These are phyloP conservation scores for Phalera bucephala DNA, from an alignment of 2,888 invertebrate genomes.

Conservation along the genomic window DNA sequence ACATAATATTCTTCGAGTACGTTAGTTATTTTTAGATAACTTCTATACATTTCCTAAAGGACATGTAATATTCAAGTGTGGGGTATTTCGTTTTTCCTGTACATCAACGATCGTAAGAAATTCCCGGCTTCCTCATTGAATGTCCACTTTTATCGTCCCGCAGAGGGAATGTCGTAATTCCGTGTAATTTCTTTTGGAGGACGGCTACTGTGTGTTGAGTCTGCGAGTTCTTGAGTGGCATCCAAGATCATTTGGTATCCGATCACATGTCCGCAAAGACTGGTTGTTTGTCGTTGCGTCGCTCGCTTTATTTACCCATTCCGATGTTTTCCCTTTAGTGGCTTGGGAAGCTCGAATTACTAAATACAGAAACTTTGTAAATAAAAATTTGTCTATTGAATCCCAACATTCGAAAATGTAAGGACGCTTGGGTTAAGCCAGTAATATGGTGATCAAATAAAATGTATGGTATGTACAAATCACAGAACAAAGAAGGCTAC, in stretches of 20 bases:
- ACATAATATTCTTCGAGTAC: too few species aligned
- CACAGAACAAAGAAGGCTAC: too few species aligned
- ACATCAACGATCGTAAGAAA: slow-evolving; percentile 29
- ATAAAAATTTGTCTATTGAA: slow-evolving; percentile 25
- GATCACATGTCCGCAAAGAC: slow-evolving; percentile 62
- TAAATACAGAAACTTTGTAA: slow-evolving; percentile 34
- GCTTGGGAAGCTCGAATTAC: slow-evolving; percentile 55
- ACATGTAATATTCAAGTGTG: slow-evolving; percentile 36
- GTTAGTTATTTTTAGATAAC: too few species aligned
- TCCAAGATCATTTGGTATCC: slow-evolving; percentile 64
- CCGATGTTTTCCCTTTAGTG: slow-evolving; percentile 55
- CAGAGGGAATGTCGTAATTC: slow-evolving; percentile 50
- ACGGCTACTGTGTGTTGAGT: slow-evolving; percentile 48
- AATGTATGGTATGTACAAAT: too few species aligned
- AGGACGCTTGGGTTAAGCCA: too few species aligned
- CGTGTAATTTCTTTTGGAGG: slow-evolving; percentile 53
- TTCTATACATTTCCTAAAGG: too few species aligned
- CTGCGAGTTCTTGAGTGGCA: slow-evolving; percentile 46
- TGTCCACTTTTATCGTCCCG: slow-evolving; percentile 40
- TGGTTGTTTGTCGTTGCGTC: slow-evolving; percentile 55
- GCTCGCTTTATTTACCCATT: slow-evolving; percentile 60
- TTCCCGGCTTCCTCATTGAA: slow-evolving; percentile 30
- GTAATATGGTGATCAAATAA: too few species aligned
- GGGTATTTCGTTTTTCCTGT: slow-evolving; percentile 27
- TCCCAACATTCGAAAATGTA: too few species aligned